Evolutionary conservation across 2,113 vertebrate genomes (phyloP).

Genomic region (Salvelinus sp.): DNA sequence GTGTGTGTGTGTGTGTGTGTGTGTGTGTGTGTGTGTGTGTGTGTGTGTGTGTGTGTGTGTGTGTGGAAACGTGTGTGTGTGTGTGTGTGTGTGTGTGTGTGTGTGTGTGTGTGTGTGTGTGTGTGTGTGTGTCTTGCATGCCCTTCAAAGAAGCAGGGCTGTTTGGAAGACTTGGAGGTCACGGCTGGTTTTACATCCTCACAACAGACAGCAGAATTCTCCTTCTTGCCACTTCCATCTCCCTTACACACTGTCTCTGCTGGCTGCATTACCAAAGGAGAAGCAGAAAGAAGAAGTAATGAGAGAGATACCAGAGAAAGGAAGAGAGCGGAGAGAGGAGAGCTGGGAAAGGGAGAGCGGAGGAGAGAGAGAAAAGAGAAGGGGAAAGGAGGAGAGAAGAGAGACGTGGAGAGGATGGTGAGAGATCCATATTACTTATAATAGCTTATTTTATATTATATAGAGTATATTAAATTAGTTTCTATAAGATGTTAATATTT

Average conservation of each 20-base stretch:
- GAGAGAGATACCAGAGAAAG: neutral
- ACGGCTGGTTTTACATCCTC: neutral
- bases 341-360: neutral
- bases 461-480: neutral
- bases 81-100: slow-evolving; percentile 9
- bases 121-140: slow-evolving; percentile 7
- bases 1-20: slow-evolving; percentile 3
- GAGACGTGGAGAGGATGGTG: neutral
- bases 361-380: neutral
- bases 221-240: too few species aligned
- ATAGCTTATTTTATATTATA: too few species aligned
- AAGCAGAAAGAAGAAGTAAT: neutral
- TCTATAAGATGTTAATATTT: too few species aligned
- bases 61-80: neutral
- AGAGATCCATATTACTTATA: neutral
- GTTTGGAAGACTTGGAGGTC: slow-evolving; percentile 2
- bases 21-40: slow-evolving; percentile 9
- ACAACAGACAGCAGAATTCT: neutral
- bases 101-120: neutral
- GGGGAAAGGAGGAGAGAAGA: neutral
- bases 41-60: neutral
- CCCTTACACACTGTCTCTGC: neutral
- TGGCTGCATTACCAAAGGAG: neutral
- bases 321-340: neutral
- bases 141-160: neutral